These are phyloP conservation scores for Periophthalmus magnuspinnatus DNA, from an alignment of 2,797 vertebrate species.

Conservation along the genomic window DNA sequence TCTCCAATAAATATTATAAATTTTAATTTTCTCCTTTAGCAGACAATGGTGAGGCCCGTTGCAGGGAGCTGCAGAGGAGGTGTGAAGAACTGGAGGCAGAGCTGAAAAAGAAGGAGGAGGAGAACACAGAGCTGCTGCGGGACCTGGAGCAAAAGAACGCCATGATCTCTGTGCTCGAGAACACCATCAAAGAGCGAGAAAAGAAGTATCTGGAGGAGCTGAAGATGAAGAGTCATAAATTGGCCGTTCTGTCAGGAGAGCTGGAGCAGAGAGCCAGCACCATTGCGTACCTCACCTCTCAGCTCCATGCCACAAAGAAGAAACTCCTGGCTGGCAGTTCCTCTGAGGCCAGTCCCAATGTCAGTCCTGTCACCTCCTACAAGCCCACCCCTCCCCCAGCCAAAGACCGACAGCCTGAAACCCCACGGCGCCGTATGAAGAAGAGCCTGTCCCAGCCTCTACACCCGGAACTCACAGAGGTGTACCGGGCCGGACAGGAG, in stretches of 20 bases:
- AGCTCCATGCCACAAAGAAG: slow-evolving; percentile 93
- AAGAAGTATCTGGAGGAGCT: slow-evolving; percentile 97
- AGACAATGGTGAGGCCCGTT: slow-evolving; percentile 83
- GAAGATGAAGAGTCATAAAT: slow-evolving; percentile 95
- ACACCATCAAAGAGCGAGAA: slow-evolving; percentile 92
- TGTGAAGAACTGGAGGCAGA: slow-evolving; percentile 93
- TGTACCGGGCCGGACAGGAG: slow-evolving; percentile 87
- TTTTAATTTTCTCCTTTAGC: slow-evolving; percentile 5
- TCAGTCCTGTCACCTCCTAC: slow-evolving; percentile 84
- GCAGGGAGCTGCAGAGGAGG: slow-evolving; percentile 83
- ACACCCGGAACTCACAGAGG: slow-evolving; percentile 93
- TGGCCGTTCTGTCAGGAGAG: slow-evolving; percentile 90
- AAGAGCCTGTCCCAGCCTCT: slow-evolving; percentile 96
- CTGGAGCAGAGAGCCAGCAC: slow-evolving; percentile 95
- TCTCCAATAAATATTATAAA: too few relatives aligned
- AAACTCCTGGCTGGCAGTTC: slow-evolving; percentile 86
- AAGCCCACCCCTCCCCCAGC: slow-evolving; percentile 85
- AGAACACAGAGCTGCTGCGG: slow-evolving; percentile 86
- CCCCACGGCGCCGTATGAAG: slow-evolving; percentile 93
- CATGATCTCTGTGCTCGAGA: slow-evolving; percentile 91
- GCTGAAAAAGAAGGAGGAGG: slow-evolving; percentile 88
- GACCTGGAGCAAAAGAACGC: slow-evolving; percentile 96
- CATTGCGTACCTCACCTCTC: slow-evolving; percentile 93
- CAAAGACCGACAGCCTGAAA: slow-evolving; percentile 91
- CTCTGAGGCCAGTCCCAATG: slow-evolving; percentile 83